Conservation (phyloP, 2,797 vertebrate species). For the Heterohyrax brucei region DNA sequence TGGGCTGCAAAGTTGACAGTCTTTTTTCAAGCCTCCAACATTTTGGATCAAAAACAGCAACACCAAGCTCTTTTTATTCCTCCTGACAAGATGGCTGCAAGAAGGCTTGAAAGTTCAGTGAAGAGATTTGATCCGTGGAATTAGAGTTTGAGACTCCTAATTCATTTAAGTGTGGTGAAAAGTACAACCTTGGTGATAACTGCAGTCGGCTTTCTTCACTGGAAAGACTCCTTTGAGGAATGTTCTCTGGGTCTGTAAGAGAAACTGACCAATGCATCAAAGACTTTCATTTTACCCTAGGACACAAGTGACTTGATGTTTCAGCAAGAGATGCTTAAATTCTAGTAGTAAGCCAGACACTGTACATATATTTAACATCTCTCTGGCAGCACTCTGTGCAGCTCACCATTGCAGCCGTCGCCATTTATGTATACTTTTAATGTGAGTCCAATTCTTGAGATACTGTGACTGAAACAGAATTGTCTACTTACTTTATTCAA, state of each 20-base stretch:
- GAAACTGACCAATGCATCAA: slow-evolving; percentile 18
- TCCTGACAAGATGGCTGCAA: slow-evolving; percentile 44
- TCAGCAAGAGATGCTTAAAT: slow-evolving; percentile 20
- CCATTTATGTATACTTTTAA: not conserved
- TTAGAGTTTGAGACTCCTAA: slow-evolving; percentile 33
- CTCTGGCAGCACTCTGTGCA: slow-evolving; percentile 10
- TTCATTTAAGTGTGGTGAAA: slow-evolving; percentile 50
- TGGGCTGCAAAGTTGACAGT: not conserved
- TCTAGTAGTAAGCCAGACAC: not conserved
- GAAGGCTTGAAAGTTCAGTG: slow-evolving; percentile 53
- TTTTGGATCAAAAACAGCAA: slow-evolving; percentile 63
- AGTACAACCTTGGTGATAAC: slow-evolving; percentile 33
- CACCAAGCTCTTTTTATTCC: slow-evolving; percentile 2
- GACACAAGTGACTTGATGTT: slow-evolving; percentile 50
- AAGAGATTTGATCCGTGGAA: slow-evolving; percentile 53
- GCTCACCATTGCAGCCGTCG: not conserved
- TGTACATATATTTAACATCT: not conserved
- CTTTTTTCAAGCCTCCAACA: slow-evolving; percentile 62
- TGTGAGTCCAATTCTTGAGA: slow-evolving; percentile 26
- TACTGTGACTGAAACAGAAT: slow-evolving; percentile 45
- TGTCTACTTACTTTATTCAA: slow-evolving; percentile 30
- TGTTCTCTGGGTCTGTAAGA: slow-evolving; percentile 56
- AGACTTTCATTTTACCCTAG: not conserved
- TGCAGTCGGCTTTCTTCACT: slow-evolving; percentile 27
- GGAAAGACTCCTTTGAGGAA: slow-evolving; percentile 52